These are phyloP conservation scores for Ptychodera flava DNA, from an alignment of 35 echinoderm and acorn worm genomes.

Conservation along the genomic window DNA sequence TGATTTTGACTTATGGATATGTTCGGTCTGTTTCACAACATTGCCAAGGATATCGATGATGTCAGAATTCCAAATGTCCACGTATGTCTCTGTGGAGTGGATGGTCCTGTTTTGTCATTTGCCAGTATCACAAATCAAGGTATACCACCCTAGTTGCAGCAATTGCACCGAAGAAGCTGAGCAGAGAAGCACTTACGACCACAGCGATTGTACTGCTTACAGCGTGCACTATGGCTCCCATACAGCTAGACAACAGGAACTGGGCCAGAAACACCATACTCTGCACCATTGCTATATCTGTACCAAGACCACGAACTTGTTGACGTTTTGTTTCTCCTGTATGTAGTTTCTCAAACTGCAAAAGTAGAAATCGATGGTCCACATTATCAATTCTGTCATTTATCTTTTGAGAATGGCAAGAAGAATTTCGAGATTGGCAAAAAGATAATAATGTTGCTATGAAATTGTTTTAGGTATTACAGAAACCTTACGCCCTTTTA, in stretches of 20 bases:
- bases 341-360: conserved; percentile 23
- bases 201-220: conserved; percentile 55
- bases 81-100: no score
- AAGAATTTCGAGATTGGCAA: no score
- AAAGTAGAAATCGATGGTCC: neutral
- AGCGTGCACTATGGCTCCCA: conserved; percentile 88
- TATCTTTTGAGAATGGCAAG: no score
- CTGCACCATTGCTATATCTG: conserved; percentile 80
- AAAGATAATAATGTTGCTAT: no score
- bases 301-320: conserved; percentile 81
- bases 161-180: conserved; percentile 82
- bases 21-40: no score
- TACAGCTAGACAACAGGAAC: conserved; percentile 74
- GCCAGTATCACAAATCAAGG: conserved; percentile 76
- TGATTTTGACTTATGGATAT: no score
- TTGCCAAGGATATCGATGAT: no score
- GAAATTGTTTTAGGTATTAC: no score
- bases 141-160: conserved; percentile 79
- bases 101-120: no score
- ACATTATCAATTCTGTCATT: no score
- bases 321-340: conserved; percentile 8
- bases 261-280: conserved; percentile 97
- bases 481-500: no score
- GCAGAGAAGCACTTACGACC: conserved; percentile 56
- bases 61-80: no score